phyloP scores from a whole-genome alignment of 2,113 vertebrate species.

The Corythornis vintsioides region DNA sequence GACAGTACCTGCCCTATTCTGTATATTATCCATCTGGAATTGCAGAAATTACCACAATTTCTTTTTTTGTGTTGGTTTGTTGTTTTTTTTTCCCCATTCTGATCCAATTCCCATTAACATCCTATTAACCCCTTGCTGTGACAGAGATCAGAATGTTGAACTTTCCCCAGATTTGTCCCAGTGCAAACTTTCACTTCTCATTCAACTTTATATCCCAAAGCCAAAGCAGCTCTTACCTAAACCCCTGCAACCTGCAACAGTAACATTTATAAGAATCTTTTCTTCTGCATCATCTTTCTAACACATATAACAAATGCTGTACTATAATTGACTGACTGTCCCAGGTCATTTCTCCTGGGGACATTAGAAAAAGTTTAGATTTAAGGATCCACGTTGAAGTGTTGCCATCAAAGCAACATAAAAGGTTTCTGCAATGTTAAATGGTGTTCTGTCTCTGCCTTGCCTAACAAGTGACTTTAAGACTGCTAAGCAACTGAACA shows the following conservation, averaged over 20 bases:
- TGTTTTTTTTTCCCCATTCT: neutral
- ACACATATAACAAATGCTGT: neutral
- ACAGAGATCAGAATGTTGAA: neutral
- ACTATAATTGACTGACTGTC: neutral
- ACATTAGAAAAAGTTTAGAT: neutral
- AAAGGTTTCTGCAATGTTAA: constrained; percentile 5
- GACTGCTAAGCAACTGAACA: constrained; percentile 38
- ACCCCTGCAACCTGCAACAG: neutral
- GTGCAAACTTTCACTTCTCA: neutral
- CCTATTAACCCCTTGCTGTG: neutral
- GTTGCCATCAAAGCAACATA: constrained; percentile 24
- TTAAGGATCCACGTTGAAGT: neutral
- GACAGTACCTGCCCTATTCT: neutral
- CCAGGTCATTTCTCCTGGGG: neutral
- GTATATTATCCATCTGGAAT: neutral
- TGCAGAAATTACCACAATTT: neutral
- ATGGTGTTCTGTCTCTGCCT: neutral
- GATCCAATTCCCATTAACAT: neutral
- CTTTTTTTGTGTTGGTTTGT: neutral
- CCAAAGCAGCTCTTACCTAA: neutral
- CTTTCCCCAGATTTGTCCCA: neutral
- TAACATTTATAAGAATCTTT: neutral
- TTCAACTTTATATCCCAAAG: neutral
- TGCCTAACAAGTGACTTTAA: constrained; percentile 32
- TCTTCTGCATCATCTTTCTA: neutral